Base-by-base conservation (phyloP, 2,113 vertebrate species). In the Callopanchax toddi region DNA sequence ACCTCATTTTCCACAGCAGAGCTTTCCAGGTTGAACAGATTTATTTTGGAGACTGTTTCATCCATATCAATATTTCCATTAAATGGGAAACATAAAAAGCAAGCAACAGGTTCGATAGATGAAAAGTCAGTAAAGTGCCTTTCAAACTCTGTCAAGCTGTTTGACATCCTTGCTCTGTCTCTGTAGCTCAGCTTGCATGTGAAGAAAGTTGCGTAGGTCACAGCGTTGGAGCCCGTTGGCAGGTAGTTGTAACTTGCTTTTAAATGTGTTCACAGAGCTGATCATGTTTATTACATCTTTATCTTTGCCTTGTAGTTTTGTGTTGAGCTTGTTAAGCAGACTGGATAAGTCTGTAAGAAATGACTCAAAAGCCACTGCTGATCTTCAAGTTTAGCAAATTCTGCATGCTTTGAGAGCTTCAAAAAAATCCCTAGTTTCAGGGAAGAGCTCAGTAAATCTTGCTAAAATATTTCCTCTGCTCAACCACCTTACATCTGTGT, bases 51-150 rank as follows among this genome's bases (percentile, higher is more conserved):
- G 17, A 10, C 37, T 25, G 20, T n/a, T 11, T 2, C 11, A 20
- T 48, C 32, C 32, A 60, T 39, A 48, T 55, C 12, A 55, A 39
- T 37, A 20, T 5, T 15, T 16, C 10, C n/a, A 4, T 43, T 34
- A 49, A 42, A 56, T 22, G 37, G 16, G n/a, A 60, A 32, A 57
- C 52, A 44, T 26, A 63, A 29, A 49, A 50, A 61, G 17, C 59
- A 55, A 6, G 57, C 44, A 54, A 70, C 37, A 39, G 23, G 16
- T 11, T 10, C 16, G 11, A 26, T 44, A 5, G 58, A 69, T 32
- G 43, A 11, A 44, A 68, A 60, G 46, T 68, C 55, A 51, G 25
- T 29, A 60, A 60, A 70, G 12, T 6, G 26, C 21, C 7, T 69
- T 48, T 37, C 50, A 51, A 26, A 69, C 29, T 39, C 32, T 29